Evolutionary conservation across 1,140 invertebrate genomes (phyloP), one percentile per base, ranked within the genome.

Genomic region (Lepeophtheirus salmonis): DNA sequence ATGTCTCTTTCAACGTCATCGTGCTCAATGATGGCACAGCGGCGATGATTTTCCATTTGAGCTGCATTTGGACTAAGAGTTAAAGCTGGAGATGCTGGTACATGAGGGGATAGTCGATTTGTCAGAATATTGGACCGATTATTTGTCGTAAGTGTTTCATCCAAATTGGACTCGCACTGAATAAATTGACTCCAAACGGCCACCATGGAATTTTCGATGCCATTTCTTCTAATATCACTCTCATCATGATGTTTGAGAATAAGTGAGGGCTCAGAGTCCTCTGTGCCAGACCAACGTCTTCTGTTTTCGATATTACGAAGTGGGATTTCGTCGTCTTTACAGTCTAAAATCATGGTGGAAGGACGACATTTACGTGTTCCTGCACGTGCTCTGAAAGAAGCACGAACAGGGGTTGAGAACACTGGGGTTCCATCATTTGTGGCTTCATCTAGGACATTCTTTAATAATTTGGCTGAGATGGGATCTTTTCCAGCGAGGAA

Each of bases 381-480:
- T 10, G 30, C 30, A 41, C 30, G 30, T 6, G 30, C 2, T 10
- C 55, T 17, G 16, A 57, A 57, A 17, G 55, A 57, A 13, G 55
- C 55, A 2, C 55, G 55, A 2, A 57, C 55, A 3, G 55, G 55
- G 22, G 55, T 57, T 2, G 55, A 57, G 25, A 57, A 57, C 17
- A 54, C 23, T 14, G 52, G 52, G 23, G 18, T 54, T 14, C 18
- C 52, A 21, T 57, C 55, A 30, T 57, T 30, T 12, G 25, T 10
- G 4, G 22, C 26, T 25, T 57, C 55, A 4, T 30, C 17, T n/a
- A 57, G 26, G 21, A 16, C 21, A 12, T 57, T 57, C 13, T 2
- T 17, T 13, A 17, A 4, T 57, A 14, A 17, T 23, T 30, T 14
- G 2, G 16, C 23, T 14, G 52, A 54, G 21, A 20, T 54, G 52